Conservation (phyloP, 2,113 vertebrate genomes). For the Clarias magur region DNA sequence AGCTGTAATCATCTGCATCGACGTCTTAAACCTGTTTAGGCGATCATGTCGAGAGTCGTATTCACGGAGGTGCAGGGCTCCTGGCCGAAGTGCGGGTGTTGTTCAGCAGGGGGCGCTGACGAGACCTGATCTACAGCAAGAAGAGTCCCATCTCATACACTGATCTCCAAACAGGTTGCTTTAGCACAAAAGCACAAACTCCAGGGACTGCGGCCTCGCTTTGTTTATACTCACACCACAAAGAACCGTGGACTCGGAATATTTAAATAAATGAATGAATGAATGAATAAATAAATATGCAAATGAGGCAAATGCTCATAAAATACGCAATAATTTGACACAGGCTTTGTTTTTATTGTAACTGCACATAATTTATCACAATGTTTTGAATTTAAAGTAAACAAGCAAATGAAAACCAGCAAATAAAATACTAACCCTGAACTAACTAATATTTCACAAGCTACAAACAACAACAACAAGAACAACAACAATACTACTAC, state of each 20-base stretch:
- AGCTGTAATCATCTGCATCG: neutral
- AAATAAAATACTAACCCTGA: neutral
- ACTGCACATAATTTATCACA: neutral
- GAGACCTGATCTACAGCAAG: neutral
- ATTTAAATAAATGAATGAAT: neutral
- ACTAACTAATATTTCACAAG: neutral
- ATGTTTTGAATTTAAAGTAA: neutral
- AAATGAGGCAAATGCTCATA: neutral
- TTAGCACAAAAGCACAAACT: neutral
- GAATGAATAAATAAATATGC: neutral
- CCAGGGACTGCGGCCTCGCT: neutral
- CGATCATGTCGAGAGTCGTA: neutral
- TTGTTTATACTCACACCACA: neutral
- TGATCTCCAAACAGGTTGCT: neutral
- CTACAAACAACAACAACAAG: too few relatives aligned
- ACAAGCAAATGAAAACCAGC: neutral
- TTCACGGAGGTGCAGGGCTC: neutral
- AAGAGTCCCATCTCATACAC: neutral
- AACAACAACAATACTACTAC: too few relatives aligned
- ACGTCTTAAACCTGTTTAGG: neutral
- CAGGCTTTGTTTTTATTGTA: neutral
- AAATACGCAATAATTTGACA: neutral
- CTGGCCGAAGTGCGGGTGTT: neutral
- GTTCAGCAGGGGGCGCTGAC: conserved; percentile 37
- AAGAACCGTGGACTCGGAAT: neutral